A percentile compares a stretch with the other conserved stretches of the same genome.
Conservation (phyloP, 92 coral and sea anemone genomes). For the Nematostella vectensis region DNA sequence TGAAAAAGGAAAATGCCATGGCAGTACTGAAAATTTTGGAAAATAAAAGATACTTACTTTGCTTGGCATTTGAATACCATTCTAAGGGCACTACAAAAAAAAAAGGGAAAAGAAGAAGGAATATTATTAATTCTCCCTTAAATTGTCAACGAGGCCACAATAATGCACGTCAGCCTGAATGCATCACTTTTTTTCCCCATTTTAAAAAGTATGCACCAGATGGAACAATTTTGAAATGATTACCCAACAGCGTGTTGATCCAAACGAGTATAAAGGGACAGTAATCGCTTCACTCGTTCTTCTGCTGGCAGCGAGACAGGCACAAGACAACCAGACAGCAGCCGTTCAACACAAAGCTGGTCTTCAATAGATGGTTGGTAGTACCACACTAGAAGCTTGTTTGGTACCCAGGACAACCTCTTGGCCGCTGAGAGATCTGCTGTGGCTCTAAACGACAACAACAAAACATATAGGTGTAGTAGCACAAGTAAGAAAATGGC, state of each 20-base stretch:
- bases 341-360: conserved; percentile 83
- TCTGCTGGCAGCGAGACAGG: conserved; percentile 74
- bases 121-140: no score
- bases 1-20: no score
- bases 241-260: conserved; percentile 65
- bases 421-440: conserved; percentile 49
- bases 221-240: conserved; percentile 11
- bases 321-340: conserved; percentile 81
- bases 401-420: conserved; percentile 84
- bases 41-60: no score
- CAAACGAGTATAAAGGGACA: conserved; percentile 55
- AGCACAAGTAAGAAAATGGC: neutral
- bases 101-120: neutral
- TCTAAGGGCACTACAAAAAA: conserved; percentile 34
- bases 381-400: conserved; percentile 73
- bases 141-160: no score
- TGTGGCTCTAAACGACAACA: conserved; percentile 30
- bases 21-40: no score
- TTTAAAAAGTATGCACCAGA: no score
- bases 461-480: neutral
- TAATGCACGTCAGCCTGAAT: no score
- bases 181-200: no score
- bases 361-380: conserved; percentile 83
- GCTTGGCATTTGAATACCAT: conserved; percentile 31
- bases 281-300: conserved; percentile 68